These are phyloP conservation scores for Thumatha senex DNA, from an alignment of 2,888 invertebrate genomes.

Conservation along the genomic window DNA sequence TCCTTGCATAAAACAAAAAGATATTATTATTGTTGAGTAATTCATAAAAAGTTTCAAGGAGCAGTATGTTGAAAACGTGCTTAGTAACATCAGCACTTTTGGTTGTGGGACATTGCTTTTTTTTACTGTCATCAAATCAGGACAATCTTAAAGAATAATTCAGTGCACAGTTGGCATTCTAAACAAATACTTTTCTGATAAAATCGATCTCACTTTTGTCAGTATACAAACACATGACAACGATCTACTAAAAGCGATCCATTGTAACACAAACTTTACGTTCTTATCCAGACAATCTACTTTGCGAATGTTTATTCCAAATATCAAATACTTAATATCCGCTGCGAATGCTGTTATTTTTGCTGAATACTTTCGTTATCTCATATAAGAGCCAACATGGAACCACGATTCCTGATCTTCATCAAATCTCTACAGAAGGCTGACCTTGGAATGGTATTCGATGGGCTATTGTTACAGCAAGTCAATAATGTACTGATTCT, in stretches of 20 bases:
- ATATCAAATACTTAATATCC: slow-evolving; percentile 23
- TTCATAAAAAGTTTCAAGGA: background rate
- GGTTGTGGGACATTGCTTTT: background rate
- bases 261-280: slow-evolving; percentile 9
- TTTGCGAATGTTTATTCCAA: slow-evolving; percentile 9
- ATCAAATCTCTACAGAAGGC: slow-evolving; percentile 25
- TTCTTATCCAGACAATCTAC: slow-evolving; percentile 8
- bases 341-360: background rate
- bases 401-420: slow-evolving; percentile 45
- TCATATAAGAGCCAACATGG: slow-evolving; percentile 46
- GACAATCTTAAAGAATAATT: background rate
- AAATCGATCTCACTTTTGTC: slow-evolving; percentile 22
- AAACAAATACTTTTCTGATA: slow-evolving; percentile 14
- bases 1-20: background rate
- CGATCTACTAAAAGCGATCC: slow-evolving; percentile 15
- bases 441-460: slow-evolving; percentile 42
- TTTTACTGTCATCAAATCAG: background rate
- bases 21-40: background rate
- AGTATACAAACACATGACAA: slow-evolving; percentile 13
- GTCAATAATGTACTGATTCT: slow-evolving; percentile 46
- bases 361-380: slow-evolving; percentile 9
- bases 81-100: background rate
- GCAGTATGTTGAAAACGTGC: background rate
- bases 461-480: slow-evolving; percentile 40
- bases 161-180: slow-evolving; percentile 17